These are phyloP conservation scores for Hypanus sabinus DNA, from an alignment of 2,113 vertebrate species.

Conservation along the genomic window DNA sequence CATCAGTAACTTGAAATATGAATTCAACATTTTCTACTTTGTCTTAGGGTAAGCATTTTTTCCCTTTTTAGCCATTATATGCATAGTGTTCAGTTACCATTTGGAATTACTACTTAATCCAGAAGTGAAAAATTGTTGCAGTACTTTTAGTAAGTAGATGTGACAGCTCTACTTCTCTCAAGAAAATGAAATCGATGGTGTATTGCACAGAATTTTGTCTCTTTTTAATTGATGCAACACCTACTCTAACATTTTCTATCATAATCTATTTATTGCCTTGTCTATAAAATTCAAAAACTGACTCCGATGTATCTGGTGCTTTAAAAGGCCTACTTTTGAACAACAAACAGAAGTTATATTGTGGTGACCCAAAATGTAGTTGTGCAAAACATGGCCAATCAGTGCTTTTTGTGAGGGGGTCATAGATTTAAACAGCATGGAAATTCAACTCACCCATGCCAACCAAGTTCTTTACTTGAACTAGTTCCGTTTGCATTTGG, in stretches of 20 bases:
- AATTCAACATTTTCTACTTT: too few relatives aligned
- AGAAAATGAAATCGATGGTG: not conserved
- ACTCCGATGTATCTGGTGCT: not conserved
- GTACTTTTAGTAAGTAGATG: not conserved
- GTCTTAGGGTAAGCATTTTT: too few relatives aligned
- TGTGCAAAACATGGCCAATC: not conserved
- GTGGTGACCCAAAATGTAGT: not conserved
- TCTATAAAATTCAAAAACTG: not conserved
- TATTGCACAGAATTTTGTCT: not conserved
- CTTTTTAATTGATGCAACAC: not conserved
- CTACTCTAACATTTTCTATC: not conserved
- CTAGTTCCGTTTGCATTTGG: too few relatives aligned
- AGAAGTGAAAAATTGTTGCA: not conserved
- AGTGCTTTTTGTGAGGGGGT: not conserved
- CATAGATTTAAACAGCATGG: too few relatives aligned
- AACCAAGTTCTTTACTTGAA: too few relatives aligned
- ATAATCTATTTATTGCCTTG: not conserved
- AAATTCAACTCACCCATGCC: too few relatives aligned
- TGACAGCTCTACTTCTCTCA: not conserved
- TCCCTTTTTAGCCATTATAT: not conserved
- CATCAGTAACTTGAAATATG: too few relatives aligned
- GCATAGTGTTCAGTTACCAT: not conserved
- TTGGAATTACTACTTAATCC: not conserved
- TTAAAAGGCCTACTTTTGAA: not conserved
- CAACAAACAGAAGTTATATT: not conserved